These are phyloP conservation scores for Halocynthia aurantium DNA, from an alignment of 23 tunicate species.

Conservation along the genomic window DNA sequence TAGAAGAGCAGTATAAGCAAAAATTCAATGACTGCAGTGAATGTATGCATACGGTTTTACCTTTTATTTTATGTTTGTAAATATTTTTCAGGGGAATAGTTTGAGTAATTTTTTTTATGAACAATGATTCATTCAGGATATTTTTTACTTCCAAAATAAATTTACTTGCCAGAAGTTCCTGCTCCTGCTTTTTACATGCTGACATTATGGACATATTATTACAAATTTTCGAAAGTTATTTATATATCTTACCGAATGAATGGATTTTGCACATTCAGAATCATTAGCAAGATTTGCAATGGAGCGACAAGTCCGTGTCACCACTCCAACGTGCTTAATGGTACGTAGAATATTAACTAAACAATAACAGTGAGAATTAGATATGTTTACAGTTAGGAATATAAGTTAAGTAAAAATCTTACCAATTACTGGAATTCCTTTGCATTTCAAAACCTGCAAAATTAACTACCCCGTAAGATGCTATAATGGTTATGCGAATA, in stretches of 20 bases:
- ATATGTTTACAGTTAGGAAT: neutral
- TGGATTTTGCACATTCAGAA: slow-evolving; percentile 6
- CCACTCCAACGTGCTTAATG: neutral
- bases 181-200: no score
- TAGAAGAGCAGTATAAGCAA: no score
- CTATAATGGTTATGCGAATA: neutral
- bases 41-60: no score
- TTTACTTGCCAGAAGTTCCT: no score
- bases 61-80: no score
- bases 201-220: neutral
- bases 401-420: neutral
- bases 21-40: no score
- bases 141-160: no score
- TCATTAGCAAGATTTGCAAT: slow-evolving; percentile 21
- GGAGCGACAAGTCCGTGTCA: slow-evolving; percentile 14
- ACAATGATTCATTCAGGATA: no score
- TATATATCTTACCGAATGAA: slow-evolving; percentile 12
- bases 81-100: no score
- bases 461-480: neutral
- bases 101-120: no score
- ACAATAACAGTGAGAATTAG: neutral
- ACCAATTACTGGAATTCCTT: slow-evolving; percentile 13
- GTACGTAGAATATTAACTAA: slow-evolving; percentile 6
- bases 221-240: neutral
- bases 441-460: slow-evolving; percentile 4